Percentiles rank a stretch among this genome's conserved stretches.
phyloP scores from a whole-genome alignment of 2,888 invertebrate genomes.

The Chamaedrilus cognettii region DNA sequence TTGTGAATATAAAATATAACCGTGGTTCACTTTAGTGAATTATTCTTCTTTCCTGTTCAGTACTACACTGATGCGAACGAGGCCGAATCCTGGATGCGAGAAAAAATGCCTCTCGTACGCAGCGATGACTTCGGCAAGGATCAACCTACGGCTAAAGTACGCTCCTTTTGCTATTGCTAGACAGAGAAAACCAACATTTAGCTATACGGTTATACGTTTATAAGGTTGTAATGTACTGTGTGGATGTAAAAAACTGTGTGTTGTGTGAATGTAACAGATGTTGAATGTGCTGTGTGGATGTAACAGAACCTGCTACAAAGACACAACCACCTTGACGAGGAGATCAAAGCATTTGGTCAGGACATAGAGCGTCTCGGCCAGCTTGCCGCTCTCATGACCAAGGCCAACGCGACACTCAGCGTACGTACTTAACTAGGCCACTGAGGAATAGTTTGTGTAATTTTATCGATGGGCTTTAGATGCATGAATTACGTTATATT shows the following conservation, averaged over 20 bases:
- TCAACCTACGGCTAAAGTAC: slow-evolving; percentile 82
- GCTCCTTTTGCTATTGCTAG: too few relatives aligned
- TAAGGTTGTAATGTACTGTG: too few relatives aligned
- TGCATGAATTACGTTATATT: too few relatives aligned
- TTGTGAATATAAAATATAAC: not conserved
- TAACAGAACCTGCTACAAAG: slow-evolving; percentile 75
- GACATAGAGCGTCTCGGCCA: slow-evolving; percentile 81
- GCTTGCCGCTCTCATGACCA: slow-evolving; percentile 67
- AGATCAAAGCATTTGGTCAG: slow-evolving; percentile 79
- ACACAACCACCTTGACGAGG: slow-evolving; percentile 84
- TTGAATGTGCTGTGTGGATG: not conserved
- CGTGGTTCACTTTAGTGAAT: too few relatives aligned
- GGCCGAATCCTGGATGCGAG: slow-evolving; percentile 96
- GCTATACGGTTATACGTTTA: too few relatives aligned
- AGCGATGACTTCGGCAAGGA: slow-evolving; percentile 90
- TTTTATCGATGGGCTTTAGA: too few relatives aligned
- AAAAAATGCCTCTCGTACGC: slow-evolving; percentile 87
- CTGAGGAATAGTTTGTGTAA: not conserved
- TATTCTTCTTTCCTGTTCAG: slow-evolving; percentile 55
- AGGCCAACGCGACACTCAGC: slow-evolving; percentile 61
- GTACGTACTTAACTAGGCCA: slow-evolving; percentile 6
- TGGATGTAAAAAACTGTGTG: too few relatives aligned
- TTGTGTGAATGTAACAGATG: too few relatives aligned
- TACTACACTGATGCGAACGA: slow-evolving; percentile 98
- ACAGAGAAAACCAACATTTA: too few relatives aligned